A percentile compares a stretch with the other conserved stretches of the same genome.
phyloP scores from a whole-genome alignment of 2,113 vertebrate species.

The Cololabis saira region DNA sequence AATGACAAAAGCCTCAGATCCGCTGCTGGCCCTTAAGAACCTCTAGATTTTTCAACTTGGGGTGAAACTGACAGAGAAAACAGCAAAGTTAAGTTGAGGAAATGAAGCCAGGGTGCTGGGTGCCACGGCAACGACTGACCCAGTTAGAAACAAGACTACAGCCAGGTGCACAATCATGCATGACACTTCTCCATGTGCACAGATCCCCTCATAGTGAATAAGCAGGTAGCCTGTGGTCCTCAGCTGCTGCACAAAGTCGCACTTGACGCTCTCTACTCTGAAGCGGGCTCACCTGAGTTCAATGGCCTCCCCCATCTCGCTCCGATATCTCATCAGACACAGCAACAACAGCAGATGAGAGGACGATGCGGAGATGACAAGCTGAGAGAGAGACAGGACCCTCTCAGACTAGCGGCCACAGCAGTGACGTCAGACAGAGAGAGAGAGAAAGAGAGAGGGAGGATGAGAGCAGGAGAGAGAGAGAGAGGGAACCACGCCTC shows the following conservation, averaged over 20 bases:
- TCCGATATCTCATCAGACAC: conserved; percentile 72
- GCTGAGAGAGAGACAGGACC: conserved; percentile 39
- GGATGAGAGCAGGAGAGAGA: conserved; percentile 56
- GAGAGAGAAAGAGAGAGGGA: conserved; percentile 44
- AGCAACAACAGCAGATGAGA: conserved; percentile 30
- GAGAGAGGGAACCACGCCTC: conserved; percentile 76
- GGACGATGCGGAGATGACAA: conserved; percentile 40
- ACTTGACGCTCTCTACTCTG: conserved; percentile 7
- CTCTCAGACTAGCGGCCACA: conserved; percentile 41
- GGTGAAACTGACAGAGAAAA: conserved; percentile 52
- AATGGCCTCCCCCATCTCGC: conserved; percentile 77
- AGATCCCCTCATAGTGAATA: not conserved
- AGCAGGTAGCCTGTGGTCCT: not conserved
- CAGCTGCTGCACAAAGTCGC: conserved; percentile 1
- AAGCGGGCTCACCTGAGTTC: conserved; percentile 78
- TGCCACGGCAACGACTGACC: conserved; percentile 47
- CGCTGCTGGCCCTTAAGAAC: conserved; percentile 32
- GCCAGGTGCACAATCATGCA: conserved; percentile 15
- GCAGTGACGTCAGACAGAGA: conserved; percentile 26
- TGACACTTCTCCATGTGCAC: not conserved
- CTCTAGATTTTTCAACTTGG: conserved; percentile 34
- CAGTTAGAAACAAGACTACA: conserved; percentile 49
- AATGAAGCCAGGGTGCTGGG: conserved; percentile 30
- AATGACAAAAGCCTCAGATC: not conserved
- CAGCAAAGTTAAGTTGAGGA: conserved; percentile 31